These are phyloP conservation scores for Phoeniculus purpureus DNA, from an alignment of 2,797 vertebrate species.

Conservation along the genomic window DNA sequence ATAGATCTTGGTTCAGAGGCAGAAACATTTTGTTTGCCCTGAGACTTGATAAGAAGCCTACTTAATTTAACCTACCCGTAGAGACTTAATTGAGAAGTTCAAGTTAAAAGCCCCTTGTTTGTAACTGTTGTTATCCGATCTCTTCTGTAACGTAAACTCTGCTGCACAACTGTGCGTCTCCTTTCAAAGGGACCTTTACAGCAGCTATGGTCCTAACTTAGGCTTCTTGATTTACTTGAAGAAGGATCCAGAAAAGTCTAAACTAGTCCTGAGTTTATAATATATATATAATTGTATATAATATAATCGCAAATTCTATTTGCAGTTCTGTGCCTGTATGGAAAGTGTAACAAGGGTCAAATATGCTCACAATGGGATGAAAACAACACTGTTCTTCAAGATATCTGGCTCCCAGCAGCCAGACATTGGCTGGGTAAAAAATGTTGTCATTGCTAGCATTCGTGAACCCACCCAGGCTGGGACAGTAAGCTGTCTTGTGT, in stretches of 20 bases:
- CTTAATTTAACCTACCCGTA: not conserved
- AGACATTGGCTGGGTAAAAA: not conserved
- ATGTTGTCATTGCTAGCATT: not conserved
- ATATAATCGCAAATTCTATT: not conserved
- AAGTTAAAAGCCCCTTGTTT: not conserved
- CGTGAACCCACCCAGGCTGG: not conserved
- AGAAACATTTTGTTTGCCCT: not conserved
- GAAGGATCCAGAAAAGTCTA: not conserved
- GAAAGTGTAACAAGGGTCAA: not conserved
- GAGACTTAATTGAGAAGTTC: not conserved
- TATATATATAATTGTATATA: no score
- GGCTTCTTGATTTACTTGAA: not conserved
- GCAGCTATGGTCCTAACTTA: not conserved
- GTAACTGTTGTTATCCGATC: not conserved
- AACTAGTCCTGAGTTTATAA: not conserved
- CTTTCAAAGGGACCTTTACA: not conserved
- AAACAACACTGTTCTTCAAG: not conserved
- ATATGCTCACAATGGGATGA: not conserved
- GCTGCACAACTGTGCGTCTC: not conserved
- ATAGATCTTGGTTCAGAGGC: not conserved
- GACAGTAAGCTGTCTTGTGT: not conserved
- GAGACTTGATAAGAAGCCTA: not conserved
- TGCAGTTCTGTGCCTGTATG: not conserved
- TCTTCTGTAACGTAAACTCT: not conserved
- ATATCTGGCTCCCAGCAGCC: not conserved